A percentile compares a stretch with the other conserved stretches of the same genome.
Evolutionary conservation across 2,888 invertebrate species (phyloP).

Genomic region (Caenorhabditis auriculariae): DNA sequence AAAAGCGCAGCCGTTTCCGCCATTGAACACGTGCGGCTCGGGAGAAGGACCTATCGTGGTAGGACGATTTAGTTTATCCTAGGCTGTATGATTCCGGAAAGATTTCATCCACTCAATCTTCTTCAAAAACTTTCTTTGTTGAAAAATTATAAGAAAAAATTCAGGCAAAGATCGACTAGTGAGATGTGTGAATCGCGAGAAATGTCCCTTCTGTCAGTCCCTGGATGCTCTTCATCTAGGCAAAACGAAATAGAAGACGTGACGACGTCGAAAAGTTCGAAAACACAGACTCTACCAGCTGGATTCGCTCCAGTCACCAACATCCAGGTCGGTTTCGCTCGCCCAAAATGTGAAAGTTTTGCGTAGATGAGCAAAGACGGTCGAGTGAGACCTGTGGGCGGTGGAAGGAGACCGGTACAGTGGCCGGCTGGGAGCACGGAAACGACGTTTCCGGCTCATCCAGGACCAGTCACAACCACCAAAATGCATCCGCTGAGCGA

Average conservation of each 20-base stretch:
- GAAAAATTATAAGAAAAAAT: too few relatives aligned
- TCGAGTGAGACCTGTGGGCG: conserved; percentile 43
- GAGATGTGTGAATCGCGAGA: conserved; percentile 22
- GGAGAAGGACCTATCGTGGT: too few relatives aligned
- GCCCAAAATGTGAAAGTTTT: conserved; percentile 1
- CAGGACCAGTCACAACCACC: conserved; percentile 39
- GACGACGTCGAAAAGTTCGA: neutral
- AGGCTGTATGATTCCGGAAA: too few relatives aligned
- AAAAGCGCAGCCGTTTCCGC: too few relatives aligned
- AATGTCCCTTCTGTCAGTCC: conserved; percentile 19
- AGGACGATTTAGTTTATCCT: too few relatives aligned
- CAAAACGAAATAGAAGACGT: too few relatives aligned
- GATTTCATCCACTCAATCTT: too few relatives aligned
- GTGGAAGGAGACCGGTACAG: conserved; percentile 23
- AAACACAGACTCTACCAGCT: conserved; percentile 11
- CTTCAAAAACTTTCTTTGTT: too few relatives aligned
- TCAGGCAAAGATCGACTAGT: conserved; percentile 10
- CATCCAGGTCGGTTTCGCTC: conserved; percentile 10
- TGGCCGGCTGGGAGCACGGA: conserved; percentile 37
- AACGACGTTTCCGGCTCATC: conserved; percentile 37
- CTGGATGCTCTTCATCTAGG: conserved; percentile 21
- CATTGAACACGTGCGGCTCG: too few relatives aligned
- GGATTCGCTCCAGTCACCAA: conserved; percentile 13
- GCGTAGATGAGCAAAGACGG: conserved; percentile 47
- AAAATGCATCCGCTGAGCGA: conserved; percentile 36